Percentiles rank a stretch among this genome's conserved stretches.
These are phyloP conservation scores for Paramuricea clavata DNA, from an alignment of 92 coral and sea anemone genomes.

Conservation along the genomic window DNA sequence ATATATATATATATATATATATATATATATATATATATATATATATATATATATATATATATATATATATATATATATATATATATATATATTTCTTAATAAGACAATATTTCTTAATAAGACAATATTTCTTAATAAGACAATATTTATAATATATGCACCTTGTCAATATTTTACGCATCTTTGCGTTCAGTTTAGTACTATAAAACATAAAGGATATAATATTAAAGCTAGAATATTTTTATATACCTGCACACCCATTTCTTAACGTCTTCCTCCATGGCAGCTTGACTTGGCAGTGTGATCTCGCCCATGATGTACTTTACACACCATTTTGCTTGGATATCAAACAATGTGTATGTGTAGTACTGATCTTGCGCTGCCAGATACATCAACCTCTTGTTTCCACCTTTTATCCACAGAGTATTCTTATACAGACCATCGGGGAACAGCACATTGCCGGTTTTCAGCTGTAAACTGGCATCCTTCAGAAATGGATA, in stretches of 20 bases:
- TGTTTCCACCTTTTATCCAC: conserved; percentile 56
- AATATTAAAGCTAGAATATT: no score
- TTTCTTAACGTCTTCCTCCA: conserved; percentile 34
- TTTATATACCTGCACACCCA: conserved; percentile 63
- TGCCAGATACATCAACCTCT: conserved; percentile 63
- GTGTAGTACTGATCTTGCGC: conserved; percentile 60
- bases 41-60: no score
- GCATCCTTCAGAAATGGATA: conserved; percentile 64
- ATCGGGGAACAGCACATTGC: conserved; percentile 52
- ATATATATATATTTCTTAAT: no score
- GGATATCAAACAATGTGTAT: conserved; percentile 43
- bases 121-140: no score
- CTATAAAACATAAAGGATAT: not conserved
- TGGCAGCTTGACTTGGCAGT: conserved; percentile 6
- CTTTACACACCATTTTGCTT: conserved; percentile 23
- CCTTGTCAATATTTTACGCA: no score
- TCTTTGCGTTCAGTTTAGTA: not conserved
- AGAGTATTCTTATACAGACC: conserved; percentile 62
- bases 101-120: no score
- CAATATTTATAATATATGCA: no score
- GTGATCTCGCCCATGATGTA: not conserved
- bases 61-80: no score
- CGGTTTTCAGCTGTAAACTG: conserved; percentile 48
- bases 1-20: no score
- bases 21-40: no score